phyloP scores from a whole-genome alignment of 2,888 invertebrate genomes.

The Microplitis manilae region DNA sequence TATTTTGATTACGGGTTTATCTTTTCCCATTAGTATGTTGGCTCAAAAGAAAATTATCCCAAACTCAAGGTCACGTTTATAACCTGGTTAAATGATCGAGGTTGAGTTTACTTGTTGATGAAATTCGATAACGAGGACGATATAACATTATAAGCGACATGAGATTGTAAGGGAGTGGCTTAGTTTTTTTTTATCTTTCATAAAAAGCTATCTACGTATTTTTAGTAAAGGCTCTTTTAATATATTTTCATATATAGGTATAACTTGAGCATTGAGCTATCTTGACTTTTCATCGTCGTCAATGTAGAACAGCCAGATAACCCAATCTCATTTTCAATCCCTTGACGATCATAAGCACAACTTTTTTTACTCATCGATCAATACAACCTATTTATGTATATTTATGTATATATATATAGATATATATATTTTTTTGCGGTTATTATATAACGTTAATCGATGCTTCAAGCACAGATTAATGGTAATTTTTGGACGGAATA shows the following conservation, averaged over 20 bases:
- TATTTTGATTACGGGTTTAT: no score
- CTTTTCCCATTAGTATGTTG: no score
- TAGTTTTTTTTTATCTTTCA: no score
- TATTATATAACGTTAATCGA: background rate
- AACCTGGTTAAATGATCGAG: constrained; percentile 13
- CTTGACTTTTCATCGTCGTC: constrained; percentile 5
- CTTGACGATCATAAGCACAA: constrained; percentile 13
- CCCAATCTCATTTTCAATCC: constrained; percentile 12
- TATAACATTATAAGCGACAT: background rate
- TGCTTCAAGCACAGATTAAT: no score
- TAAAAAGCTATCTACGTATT: no score
- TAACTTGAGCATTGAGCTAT: no score
- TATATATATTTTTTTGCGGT: background rate
- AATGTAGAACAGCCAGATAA: background rate
- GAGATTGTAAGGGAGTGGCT: constrained; percentile 13
- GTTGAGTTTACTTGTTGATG: constrained; percentile 8
- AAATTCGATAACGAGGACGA: constrained; percentile 20
- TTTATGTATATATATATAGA: background rate
- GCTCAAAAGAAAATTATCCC: background rate
- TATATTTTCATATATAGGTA: no score
- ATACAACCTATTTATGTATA: background rate
- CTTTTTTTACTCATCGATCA: constrained; percentile 10
- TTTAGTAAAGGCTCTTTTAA: no score
- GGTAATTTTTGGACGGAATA: background rate
- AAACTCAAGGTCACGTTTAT: background rate